Conservation (phyloP, 1,140 invertebrate species). For the Tetramorium parvispinum region DNA sequence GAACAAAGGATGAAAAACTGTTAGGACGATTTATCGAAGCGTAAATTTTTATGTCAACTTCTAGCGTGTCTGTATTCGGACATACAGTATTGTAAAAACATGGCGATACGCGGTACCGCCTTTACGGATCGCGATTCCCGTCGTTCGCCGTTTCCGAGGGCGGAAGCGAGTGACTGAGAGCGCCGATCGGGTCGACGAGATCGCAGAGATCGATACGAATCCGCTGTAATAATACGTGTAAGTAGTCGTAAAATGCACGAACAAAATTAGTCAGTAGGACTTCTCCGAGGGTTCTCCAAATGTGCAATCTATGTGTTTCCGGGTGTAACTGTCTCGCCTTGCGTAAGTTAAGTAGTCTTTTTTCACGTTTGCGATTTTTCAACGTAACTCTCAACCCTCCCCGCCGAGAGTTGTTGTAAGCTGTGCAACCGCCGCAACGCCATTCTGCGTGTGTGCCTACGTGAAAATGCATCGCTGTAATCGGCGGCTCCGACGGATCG, state of each 20-base stretch:
- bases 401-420: not conserved
- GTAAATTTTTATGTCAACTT: not conserved
- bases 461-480: not conserved
- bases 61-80: not conserved
- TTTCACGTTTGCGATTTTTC: slow-evolving; percentile 21
- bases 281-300: not conserved
- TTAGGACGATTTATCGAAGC: not conserved
- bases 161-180: not conserved
- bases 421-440: not conserved
- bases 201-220: slow-evolving; percentile 19
- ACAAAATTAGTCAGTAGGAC: not conserved
- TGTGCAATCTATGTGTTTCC: slow-evolving; percentile 22
- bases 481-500: not conserved
- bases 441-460: not conserved
- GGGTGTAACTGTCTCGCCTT: not conserved
- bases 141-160: not conserved
- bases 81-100: not conserved
- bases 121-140: slow-evolving; percentile 20
- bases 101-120: slow-evolving; percentile 16
- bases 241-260: not conserved
- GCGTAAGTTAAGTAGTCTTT: not conserved
- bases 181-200: not conserved
- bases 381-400: not conserved
- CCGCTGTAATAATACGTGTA: not conserved
- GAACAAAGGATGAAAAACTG: not conserved